These are phyloP conservation scores for Tenthredo amoena DNA, from an alignment of 2,888 invertebrate species.

Conservation along the genomic window DNA sequence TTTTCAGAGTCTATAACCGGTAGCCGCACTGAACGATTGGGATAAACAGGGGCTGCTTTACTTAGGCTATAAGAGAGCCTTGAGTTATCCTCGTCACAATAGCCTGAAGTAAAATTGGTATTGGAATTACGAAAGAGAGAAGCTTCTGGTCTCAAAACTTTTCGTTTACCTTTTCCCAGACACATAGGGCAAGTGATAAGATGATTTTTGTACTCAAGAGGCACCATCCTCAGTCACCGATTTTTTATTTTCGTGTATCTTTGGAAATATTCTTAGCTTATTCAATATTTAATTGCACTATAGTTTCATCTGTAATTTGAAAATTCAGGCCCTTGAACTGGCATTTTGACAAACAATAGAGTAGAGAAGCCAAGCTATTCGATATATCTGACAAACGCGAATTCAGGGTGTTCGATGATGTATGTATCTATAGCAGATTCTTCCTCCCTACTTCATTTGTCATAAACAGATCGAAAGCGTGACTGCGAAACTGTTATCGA, in stretches of 20 bases:
- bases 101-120: constrained; percentile 14
- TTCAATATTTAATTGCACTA: constrained; percentile 13
- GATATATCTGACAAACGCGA: background rate
- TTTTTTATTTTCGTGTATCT: background rate
- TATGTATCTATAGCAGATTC: background rate
- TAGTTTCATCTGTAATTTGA: background rate
- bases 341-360: constrained; percentile 53
- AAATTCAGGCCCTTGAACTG: constrained; percentile 26
- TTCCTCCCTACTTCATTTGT: background rate
- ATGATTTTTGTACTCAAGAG: constrained; percentile 52
- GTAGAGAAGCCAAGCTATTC: background rate
- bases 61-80: background rate
- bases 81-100: constrained; percentile 40
- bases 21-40: constrained; percentile 20
- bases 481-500: no score
- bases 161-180: constrained; percentile 56
- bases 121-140: background rate
- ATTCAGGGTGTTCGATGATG: background rate
- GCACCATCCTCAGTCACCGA: constrained; percentile 39
- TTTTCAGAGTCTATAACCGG: constrained; percentile 48
- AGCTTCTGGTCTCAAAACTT: background rate
- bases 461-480: background rate
- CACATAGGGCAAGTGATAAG: constrained; percentile 56
- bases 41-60: background rate
- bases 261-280: background rate